Base-by-base conservation (phyloP, 2,797 vertebrate species). In the Sciurus carolinensis region DNA sequence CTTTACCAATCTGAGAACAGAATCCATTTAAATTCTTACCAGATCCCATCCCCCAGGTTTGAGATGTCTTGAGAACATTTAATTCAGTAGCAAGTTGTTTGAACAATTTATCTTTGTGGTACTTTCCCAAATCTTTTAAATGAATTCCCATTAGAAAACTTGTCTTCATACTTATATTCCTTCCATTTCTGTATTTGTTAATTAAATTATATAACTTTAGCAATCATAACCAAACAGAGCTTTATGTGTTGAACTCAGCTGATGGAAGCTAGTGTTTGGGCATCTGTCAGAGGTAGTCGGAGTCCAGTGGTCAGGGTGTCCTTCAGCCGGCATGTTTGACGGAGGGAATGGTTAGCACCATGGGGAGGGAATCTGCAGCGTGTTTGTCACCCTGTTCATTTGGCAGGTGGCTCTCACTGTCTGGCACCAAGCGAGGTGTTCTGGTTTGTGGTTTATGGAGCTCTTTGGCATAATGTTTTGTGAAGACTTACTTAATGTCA, bases 401-500 rank as follows among this genome's bases (percentile, higher is more conserved):
- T 76, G 82, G 69, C 90, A 71, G 28, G 62, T 77, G 94, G 33
- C 52, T 93, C 9, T 83, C 39, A 80, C 62, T 88, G 39, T 59
- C 73, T 97, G 87, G 84, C 62, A 50, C 33, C 26, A 85, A 96
- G n/a, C 36, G 14, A 67, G 81, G 66, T 75, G 22, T 86, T 95
- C 75, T 47, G 71, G 30, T 59, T 77, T 91, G 52, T 85, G 87
- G 15, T 69, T 59, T 88, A 52, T 71, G 66, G 44, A 79, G n/a
- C 39, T 93, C 80, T 71, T 50, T 84, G 73, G 44, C 20, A 81
- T 88, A 52, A 85, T 17, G 1, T 83, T 92, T 93, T 80, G 3
- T 94, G 84, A 97, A 92, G 71, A 87, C 71, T 86, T 39, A 92
- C 54, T 92, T 90, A 18, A 66, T 94, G 90, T 95, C 81, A 73